These are phyloP conservation scores for Pao palembangensis DNA, from an alignment of 2,113 vertebrate genomes.

Conservation along the genomic window DNA sequence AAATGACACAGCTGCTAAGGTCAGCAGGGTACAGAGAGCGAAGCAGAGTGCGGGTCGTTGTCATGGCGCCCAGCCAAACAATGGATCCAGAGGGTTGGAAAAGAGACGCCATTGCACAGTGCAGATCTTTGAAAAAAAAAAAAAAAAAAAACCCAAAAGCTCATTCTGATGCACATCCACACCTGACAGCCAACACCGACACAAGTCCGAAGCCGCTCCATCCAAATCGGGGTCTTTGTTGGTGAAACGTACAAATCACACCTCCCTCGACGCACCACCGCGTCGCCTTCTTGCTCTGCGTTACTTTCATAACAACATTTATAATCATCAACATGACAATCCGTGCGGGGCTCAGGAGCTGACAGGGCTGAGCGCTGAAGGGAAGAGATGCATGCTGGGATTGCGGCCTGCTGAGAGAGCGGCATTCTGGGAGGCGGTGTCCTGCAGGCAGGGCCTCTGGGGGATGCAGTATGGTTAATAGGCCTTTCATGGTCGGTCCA, in stretches of 20 bases:
- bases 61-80: constrained; percentile 61
- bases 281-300: constrained; percentile 39
- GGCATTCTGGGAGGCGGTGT: constrained; percentile 77
- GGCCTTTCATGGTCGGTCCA: constrained; percentile 82
- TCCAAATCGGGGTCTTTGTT: constrained; percentile 45
- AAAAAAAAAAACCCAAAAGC: constrained; percentile 40
- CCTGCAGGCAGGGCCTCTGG: constrained; percentile 80
- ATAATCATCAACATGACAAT: constrained; percentile 77
- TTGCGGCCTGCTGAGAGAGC: constrained; percentile 72
- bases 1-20: constrained; percentile 78
- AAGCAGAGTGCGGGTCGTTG: constrained; percentile 60
- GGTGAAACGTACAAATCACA: constrained; percentile 55
- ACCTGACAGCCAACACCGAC: constrained; percentile 47
- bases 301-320: constrained; percentile 66
- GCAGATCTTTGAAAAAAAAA: constrained; percentile 29
- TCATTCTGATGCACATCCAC: constrained; percentile 31
- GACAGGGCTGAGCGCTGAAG: constrained; percentile 69
- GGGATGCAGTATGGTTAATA: constrained; percentile 83
- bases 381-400: constrained; percentile 74
- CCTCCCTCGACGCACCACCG: constrained; percentile 34
- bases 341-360: constrained; percentile 54
- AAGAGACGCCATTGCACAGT: constrained; percentile 26
- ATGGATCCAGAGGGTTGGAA: constrained; percentile 36
- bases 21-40: constrained; percentile 64
- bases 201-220: constrained; percentile 17